A percentile compares a stretch with the other conserved stretches of the same genome.
phyloP scores from a whole-genome alignment of 2,888 invertebrate species.

The Syritta pipiens region DNA sequence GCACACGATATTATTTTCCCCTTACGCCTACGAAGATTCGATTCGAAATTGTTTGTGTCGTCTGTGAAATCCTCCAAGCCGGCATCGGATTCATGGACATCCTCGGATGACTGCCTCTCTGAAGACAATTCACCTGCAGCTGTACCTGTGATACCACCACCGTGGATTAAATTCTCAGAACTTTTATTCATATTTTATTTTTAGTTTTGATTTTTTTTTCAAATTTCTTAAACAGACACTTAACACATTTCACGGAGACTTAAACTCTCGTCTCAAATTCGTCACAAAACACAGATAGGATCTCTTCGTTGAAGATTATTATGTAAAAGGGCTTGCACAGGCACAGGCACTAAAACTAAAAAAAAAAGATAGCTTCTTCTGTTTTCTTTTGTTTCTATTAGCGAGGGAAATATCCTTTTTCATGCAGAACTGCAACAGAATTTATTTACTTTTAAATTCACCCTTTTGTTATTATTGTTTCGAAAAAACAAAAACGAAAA shows the following conservation, averaged over 20 bases:
- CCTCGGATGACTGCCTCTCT: constrained; percentile 77
- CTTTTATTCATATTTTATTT: constrained; percentile 76
- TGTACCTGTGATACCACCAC: constrained; percentile 57
- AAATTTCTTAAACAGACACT: constrained; percentile 33
- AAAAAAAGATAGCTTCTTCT: neutral
- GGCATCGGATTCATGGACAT: constrained; percentile 76
- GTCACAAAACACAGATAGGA: constrained; percentile 9
- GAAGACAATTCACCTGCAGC: constrained; percentile 72
- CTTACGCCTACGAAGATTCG: constrained; percentile 79
- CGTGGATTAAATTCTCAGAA: constrained; percentile 76
- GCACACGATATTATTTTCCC: constrained; percentile 80
- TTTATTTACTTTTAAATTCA: constrained; percentile 1
- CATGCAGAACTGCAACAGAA: too few relatives aligned
- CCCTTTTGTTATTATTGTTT: neutral
- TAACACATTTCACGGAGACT: constrained; percentile 46
- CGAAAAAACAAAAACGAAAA: constrained; percentile 5
- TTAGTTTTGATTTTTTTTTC: constrained; percentile 9
- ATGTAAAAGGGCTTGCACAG: constrained; percentile 58
- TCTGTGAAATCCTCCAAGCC: constrained; percentile 76
- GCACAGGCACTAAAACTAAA: neutral
- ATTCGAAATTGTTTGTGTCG: constrained; percentile 78
- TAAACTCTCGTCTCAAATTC: neutral
- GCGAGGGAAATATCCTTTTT: too few relatives aligned
- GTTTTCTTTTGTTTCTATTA: neutral
- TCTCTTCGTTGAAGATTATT: constrained; percentile 36